Base-by-base conservation (phyloP, 2,888 invertebrate species). In the Brassicogethes aeneus region DNA sequence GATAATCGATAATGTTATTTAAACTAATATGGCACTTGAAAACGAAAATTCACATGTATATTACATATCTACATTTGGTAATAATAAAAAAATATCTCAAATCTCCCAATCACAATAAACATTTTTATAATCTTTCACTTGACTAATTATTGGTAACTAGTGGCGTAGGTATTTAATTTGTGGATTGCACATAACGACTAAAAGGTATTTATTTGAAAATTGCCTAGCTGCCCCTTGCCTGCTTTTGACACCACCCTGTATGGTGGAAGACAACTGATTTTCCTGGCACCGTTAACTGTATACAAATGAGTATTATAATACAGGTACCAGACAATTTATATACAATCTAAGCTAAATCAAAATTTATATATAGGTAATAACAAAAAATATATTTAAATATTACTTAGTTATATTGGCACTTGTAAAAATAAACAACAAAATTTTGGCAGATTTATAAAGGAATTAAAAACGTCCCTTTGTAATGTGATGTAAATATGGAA, bases 231-330 rank as follows among this genome's bases (percentile, higher is more conserved):
- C 64, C 64, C 62, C 64, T 59, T 52, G 62, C 64, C 65, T 62
- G 64, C 61, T 53, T 37, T n/a, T 47, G 47, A 55, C 58, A 60
- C 61, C 65, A 65, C 64, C 60, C 34, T 39, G 48, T 51, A 46
- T 63, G 60, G 60, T 62, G 67, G 68, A 68, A 68, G 67, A 68
- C 66, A 57, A 57, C 61, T 62, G 67, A 68, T 68, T 66, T 64
- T 56, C 54, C 61, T 65, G 65, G 66, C 64, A 64, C 65, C 60
- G 56, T 51, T 51, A 37, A 51, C 53, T 54, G 55, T 56, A 57
- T 61, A 61, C 55, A 46, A 48, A 48, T 60, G 64, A 66, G 65
- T 66, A 65, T 66, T 65, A 45, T 62, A 54, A 54, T 58, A 65
- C 65, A 66, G 66, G 66, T 66, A 66, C 66, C 65, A 62, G 62